These are phyloP conservation scores for Pelosia muscerda DNA, from an alignment of 2,888 invertebrate genomes.

Conservation along the genomic window DNA sequence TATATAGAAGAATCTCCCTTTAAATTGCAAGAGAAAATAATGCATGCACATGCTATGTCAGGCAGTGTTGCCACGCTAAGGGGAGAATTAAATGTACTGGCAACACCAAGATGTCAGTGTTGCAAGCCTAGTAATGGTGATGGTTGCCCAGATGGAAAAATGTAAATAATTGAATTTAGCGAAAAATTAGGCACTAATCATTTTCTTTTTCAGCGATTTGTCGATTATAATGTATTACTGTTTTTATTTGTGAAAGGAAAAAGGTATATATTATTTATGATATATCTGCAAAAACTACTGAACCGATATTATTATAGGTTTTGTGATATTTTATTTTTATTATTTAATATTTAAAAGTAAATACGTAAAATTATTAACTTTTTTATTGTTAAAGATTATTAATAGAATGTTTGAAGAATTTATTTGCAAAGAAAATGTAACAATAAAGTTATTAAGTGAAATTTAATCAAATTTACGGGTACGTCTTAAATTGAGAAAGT, in stretches of 20 bases:
- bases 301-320: constrained; percentile 11
- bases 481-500: too few species aligned
- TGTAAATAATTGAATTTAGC: constrained; percentile 40
- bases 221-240: constrained; percentile 15
- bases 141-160: constrained; percentile 40
- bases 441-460: constrained; percentile 10
- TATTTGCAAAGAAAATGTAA: constrained; percentile 27
- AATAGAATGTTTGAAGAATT: constrained; percentile 20
- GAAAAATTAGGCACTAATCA: constrained; percentile 48
- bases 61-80: constrained; percentile 51
- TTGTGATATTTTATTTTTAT: not conserved
- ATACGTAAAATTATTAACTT: not conserved
- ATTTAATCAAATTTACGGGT: constrained; percentile 30
- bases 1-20: constrained; percentile 54
- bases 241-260: constrained; percentile 6
- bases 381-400: constrained; percentile 9
- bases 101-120: constrained; percentile 32
- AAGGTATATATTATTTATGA: constrained; percentile 11
- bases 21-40: constrained; percentile 38
- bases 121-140: constrained; percentile 54
- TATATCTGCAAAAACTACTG: constrained; percentile 10
- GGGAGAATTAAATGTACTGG: constrained; percentile 29
- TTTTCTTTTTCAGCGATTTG: constrained; percentile 54
- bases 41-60: constrained; percentile 52
- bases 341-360: not conserved